Conservation (phyloP, 1,140 invertebrate genomes). For the Notospermus geniculatus region DNA sequence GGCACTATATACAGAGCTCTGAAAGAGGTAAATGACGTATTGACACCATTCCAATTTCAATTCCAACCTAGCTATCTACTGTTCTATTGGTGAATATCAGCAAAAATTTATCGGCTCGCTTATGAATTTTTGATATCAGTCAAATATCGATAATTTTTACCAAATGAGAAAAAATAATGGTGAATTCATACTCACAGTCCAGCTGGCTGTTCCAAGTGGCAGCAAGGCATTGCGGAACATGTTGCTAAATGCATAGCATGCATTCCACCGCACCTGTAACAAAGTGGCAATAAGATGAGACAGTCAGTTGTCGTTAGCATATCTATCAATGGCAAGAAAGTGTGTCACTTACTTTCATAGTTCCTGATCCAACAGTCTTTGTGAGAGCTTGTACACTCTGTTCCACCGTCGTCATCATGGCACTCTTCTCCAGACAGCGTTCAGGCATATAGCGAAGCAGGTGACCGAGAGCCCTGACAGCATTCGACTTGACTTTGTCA, state of each 20-base stretch:
- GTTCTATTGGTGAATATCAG: too few species aligned
- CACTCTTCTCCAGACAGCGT: slow-evolving; percentile 52
- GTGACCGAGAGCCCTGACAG: slow-evolving; percentile 76
- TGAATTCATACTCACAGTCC: slow-evolving; percentile 57
- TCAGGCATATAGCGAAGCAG: slow-evolving; percentile 67
- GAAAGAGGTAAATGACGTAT: too few species aligned
- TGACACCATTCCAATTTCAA: too few species aligned
- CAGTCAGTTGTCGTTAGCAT: too few species aligned
- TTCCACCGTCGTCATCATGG: slow-evolving; percentile 58
- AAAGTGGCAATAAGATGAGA: too few species aligned
- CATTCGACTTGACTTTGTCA: slow-evolving; percentile 74
- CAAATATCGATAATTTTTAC: too few species aligned
- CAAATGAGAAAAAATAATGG: too few species aligned
- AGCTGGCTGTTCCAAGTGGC: slow-evolving; percentile 58
- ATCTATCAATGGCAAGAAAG: too few species aligned
- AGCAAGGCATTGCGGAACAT: slow-evolving; percentile 67
- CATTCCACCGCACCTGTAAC: slow-evolving; percentile 78
- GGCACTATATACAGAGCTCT: slow-evolving; percentile 59
- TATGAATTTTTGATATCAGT: too few species aligned
- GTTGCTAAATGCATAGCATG: slow-evolving; percentile 81
- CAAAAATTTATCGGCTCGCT: too few species aligned
- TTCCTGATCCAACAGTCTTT: slow-evolving; percentile 65
- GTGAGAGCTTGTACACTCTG: slow-evolving; percentile 63
- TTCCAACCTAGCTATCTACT: too few species aligned
- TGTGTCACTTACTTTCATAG: slow-evolving; percentile 68